Conservation (phyloP, 2,797 vertebrate genomes). For the Hydrophis major region DNA sequence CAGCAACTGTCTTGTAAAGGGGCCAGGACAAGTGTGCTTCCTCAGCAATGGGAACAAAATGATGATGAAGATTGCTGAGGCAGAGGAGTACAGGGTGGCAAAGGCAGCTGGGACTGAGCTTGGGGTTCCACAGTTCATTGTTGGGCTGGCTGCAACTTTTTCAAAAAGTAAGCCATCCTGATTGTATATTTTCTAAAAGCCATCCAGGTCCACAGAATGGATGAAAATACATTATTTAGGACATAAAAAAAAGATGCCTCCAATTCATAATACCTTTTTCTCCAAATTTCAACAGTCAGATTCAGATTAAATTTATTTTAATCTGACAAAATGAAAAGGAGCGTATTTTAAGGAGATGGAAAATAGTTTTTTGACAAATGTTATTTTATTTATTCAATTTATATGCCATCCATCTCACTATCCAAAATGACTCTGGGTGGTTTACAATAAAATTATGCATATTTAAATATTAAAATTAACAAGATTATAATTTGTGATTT, state of each 20-base stretch:
- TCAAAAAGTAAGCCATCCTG: not conserved
- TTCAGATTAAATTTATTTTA: not conserved
- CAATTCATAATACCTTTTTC: not conserved
- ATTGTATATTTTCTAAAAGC: not conserved
- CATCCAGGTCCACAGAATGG: not conserved
- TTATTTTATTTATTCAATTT: not conserved
- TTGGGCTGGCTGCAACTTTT: not conserved
- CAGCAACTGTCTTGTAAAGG: too few relatives aligned
- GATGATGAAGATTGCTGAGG: too few relatives aligned
- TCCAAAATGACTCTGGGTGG: not conserved
- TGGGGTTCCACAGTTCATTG: not conserved
- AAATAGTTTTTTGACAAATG: not conserved
- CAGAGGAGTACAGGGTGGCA: too few relatives aligned
- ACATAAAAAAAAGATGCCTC: not conserved
- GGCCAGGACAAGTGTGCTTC: too few relatives aligned
- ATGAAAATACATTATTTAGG: not conserved
- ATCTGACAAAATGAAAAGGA: not conserved
- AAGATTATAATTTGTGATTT: not conserved
- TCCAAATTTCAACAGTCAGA: not conserved
- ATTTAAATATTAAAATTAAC: not conserved
- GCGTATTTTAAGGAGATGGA: not conserved
- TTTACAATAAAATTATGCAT: not conserved
- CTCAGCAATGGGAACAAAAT: too few relatives aligned
- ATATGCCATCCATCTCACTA: not conserved
- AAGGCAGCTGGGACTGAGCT: too few relatives aligned